Base-by-base conservation (phyloP, 2,113 vertebrate genomes). In the Macquaria australasica region DNA sequence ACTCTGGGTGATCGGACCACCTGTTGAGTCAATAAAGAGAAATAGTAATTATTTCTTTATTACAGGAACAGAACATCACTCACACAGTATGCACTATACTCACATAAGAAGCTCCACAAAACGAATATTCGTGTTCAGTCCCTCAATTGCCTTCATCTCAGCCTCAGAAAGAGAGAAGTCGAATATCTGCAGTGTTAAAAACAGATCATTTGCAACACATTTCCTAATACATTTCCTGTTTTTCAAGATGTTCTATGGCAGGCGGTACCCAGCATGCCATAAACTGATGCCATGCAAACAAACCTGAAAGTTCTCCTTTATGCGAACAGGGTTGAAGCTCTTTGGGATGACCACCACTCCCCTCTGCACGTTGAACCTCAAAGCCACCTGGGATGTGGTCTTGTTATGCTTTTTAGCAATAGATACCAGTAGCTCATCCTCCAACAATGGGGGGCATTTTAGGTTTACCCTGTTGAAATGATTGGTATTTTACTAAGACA, bases 281-380 rank as follows among this genome's bases (percentile, higher is more conserved):
- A 37, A 63, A 41, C 5, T 1, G 34, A 37, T 41, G 50, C 41
- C 6, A 18, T 0, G 3, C 18, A 73, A 73, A 80, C 85, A 11
- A 89, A 98, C 98, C 96, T 99, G 95, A 83, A 98, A 97, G 91
- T 99, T 99, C 82, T 97, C 95, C 89, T 90, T 96, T 70, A 99
- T 97, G 45, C 95, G 97, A 45, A 89, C 81, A 7, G 92, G 84
- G 64, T 81, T 96, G 92, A 97, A 98, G 79, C 98, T 99, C 92
- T 98, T 99, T 0, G 98, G 98, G 88, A 99, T 99, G 88, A 99
- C 97, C 31, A 96, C 97, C 4, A 99, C 95, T 3, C 97, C 97
- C 88, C 97, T 89, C 90, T 99, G 98, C 16, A 96, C 69, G 0
- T 92, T 96, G 89, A 96, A 96, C 64, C 95, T 91, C 39, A 96